Percentiles rank a stretch among this genome's conserved stretches.
Conservation (phyloP, 2,797 vertebrate genomes). For the Hylomyscus alleni region DNA sequence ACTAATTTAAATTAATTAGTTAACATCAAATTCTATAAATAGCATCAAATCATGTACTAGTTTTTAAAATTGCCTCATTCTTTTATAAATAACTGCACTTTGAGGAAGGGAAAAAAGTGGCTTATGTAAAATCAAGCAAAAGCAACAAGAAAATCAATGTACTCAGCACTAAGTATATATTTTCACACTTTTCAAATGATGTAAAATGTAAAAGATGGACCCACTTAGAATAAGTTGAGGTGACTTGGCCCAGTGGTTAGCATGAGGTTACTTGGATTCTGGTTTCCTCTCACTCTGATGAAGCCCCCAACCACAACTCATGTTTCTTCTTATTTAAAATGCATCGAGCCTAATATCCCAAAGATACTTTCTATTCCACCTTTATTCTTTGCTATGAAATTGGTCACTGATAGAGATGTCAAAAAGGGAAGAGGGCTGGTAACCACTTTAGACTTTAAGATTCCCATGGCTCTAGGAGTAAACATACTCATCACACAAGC, state of each 20-base stretch:
- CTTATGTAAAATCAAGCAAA: background rate
- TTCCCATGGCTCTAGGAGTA: background rate
- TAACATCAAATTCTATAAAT: slow-evolving; percentile 13
- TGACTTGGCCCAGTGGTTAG: background rate
- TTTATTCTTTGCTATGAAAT: background rate
- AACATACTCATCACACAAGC: background rate
- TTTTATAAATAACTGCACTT: background rate
- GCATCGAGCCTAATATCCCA: background rate
- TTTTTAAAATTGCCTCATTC: background rate
- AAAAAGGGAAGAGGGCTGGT: background rate
- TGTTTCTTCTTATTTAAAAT: background rate
- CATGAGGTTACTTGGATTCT: background rate
- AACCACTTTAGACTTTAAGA: background rate
- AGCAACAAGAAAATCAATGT: background rate
- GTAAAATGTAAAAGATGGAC: background rate
- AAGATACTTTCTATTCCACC: background rate
- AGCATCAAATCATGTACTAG: background rate
- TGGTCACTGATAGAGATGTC: background rate
- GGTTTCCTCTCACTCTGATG: background rate
- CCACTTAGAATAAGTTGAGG: background rate
- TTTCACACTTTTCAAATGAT: background rate
- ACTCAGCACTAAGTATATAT: background rate
- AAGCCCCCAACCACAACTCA: background rate
- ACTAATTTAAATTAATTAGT: background rate
- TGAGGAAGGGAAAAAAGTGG: background rate